Percentiles rank a stretch among this genome's conserved stretches.
phyloP scores from a whole-genome alignment of 2,888 invertebrate genomes.

The Lepetodrilus schrolli region DNA sequence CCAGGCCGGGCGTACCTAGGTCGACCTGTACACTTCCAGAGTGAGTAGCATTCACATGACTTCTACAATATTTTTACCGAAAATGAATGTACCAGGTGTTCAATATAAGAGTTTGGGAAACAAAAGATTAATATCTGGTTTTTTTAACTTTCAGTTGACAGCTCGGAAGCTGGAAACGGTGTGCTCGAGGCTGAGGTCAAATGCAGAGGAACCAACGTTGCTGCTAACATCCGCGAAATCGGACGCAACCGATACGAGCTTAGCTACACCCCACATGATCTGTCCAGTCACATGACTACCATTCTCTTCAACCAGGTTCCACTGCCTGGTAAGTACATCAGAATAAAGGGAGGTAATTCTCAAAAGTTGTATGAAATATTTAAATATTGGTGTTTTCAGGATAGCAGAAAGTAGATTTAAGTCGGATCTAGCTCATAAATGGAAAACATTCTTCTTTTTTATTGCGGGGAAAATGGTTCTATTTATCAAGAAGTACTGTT shows the following conservation, averaged over 20 bases:
- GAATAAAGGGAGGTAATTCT: not conserved
- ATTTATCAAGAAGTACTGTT: no score
- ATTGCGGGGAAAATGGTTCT: no score
- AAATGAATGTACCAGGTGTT: not conserved
- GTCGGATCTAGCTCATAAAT: no score
- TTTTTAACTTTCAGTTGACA: slow-evolving; percentile 94
- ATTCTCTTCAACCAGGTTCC: slow-evolving; percentile 80
- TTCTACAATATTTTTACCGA: not conserved
- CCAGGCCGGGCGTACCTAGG: slow-evolving; percentile 64
- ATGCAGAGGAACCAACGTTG: slow-evolving; percentile 40
- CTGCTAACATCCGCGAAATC: slow-evolving; percentile 42
- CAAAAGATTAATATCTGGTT: no score
- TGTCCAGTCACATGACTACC: slow-evolving; percentile 90
- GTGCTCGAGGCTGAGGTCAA: slow-evolving; percentile 74
- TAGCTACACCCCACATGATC: slow-evolving; percentile 88
- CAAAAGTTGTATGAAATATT: no score
- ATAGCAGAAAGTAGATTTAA: no score
- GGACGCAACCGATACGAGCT: slow-evolving; percentile 85
- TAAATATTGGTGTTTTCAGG: no score
- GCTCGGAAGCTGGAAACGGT: slow-evolving; percentile 95
- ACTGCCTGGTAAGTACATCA: slow-evolving; percentile 68
- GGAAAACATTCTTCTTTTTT: no score
- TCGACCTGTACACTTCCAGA: slow-evolving; percentile 52
- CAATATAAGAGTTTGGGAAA: no score
- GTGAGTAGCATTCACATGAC: slow-evolving; percentile 39